These are phyloP conservation scores for Rhaphigaster nebulosa DNA, from an alignment of 2,888 invertebrate genomes.

Conservation along the genomic window DNA sequence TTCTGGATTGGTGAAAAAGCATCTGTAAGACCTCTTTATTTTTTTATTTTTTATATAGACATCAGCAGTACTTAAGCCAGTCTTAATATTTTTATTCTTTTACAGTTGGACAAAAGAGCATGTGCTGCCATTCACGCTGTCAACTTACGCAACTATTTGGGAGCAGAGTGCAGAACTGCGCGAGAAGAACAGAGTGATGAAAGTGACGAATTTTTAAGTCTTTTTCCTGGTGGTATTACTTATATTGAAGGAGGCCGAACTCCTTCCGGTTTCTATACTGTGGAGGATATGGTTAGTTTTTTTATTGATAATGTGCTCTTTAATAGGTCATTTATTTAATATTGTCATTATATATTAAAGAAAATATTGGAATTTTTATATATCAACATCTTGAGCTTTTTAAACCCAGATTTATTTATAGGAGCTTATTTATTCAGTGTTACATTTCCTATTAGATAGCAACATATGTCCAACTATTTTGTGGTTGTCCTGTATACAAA, in stretches of 20 bases:
- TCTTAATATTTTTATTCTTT: slow-evolving; percentile 62
- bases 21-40: slow-evolving; percentile 75
- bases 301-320: not conserved
- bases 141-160: slow-evolving; percentile 94
- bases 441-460: no score
- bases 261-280: slow-evolving; percentile 95
- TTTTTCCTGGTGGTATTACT: slow-evolving; percentile 91
- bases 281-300: slow-evolving; percentile 85
- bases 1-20: slow-evolving; percentile 99
- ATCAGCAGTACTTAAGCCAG: not conserved
- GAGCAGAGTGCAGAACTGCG: slow-evolving; percentile 93
- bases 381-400: no score
- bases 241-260: slow-evolving; percentile 99
- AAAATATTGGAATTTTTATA: no score
- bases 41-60: not conserved
- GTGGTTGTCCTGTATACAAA: no score
- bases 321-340: not conserved
- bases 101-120: slow-evolving; percentile 90
- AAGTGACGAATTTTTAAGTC: slow-evolving; percentile 91
- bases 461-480: no score
- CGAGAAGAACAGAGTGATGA: slow-evolving; percentile 98
- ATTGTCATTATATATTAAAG: not conserved
- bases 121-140: slow-evolving; percentile 99
- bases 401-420: no score
- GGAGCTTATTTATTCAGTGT: no score